Base-by-base conservation (phyloP, 2,797 vertebrate species). In the Gallirallus australis region DNA sequence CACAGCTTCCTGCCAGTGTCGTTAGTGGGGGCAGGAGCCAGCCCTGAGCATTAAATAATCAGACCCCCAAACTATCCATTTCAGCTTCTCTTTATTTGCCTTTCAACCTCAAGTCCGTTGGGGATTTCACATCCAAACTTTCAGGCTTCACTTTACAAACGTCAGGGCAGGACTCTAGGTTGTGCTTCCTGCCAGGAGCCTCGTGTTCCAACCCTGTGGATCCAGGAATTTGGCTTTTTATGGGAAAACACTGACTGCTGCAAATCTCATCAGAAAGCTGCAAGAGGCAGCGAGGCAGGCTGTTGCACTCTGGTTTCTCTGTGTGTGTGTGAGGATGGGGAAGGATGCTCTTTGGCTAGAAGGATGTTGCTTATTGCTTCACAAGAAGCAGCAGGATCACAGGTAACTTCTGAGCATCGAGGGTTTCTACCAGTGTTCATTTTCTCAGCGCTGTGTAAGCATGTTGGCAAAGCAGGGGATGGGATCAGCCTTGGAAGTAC, bases 161-260 rank as follows among this genome's bases (percentile, higher is more conserved):
- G 3, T 71, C 48, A 86, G 53, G 86, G 79, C 71, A 77, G 68
- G 72, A 33, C 30, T 48, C 25, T 14, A 87, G 60, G 11, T 87
- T 64, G 35, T 82, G 52, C 65, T 81, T 80, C 84, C 76, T 88
- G 96, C 82, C 69, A 47, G 72, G 60, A 86, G 89, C 86, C 72
- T 70, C 53, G 0, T 50, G 4, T n/a, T 83, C 37, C 7, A 2
- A 6, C 77, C 60, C 27, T 33, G 35, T 90, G 84, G 90, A 87
- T 90, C 76, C 69, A 90, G 65, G 57, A 86, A 45, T 13, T 13
- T 37, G 2, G 60, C 20, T 9, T 78, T 92, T 87, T 64, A 65
- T 78, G 84, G 77, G 80, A 88, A 85, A 86, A 48, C 18, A 89
- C 37, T n/a, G 59, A 7, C n/a, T 79, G 42, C 94, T 96, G 95